Percentiles rank a stretch among this genome's conserved stretches.
These are phyloP conservation scores for Argyrosomus japonicus DNA, from an alignment of 2,113 vertebrate species.

Conservation along the genomic window DNA sequence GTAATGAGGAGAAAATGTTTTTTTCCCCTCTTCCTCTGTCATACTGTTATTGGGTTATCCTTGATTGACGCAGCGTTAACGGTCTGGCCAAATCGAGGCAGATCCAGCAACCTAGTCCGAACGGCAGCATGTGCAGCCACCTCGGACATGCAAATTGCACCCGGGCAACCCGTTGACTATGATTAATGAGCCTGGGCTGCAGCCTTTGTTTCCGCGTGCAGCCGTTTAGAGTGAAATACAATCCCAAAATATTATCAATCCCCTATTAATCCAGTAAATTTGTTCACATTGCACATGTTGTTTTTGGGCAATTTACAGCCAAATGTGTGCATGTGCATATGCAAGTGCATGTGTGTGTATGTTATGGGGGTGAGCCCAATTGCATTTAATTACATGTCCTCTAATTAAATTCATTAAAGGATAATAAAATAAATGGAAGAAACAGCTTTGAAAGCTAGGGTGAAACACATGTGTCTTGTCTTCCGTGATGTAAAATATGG, in stretches of 20 bases:
- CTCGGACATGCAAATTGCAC: slow-evolving; percentile 99
- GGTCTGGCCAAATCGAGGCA: slow-evolving; percentile 79
- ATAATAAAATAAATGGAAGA: slow-evolving; percentile 98
- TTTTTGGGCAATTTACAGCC: slow-evolving; percentile 95
- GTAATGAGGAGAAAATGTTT: slow-evolving; percentile 73
- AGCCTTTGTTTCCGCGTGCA: slow-evolving; percentile 97
- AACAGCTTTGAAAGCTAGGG: slow-evolving; percentile 95
- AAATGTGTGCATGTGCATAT: slow-evolving; percentile 83
- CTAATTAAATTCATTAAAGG: slow-evolving; percentile 99
- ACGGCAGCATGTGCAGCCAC: slow-evolving; percentile 94
- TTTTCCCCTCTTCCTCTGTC: slow-evolving; percentile 70
- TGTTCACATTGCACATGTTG: slow-evolving; percentile 94
- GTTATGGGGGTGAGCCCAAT: slow-evolving; percentile 89
- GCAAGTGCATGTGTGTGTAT: slow-evolving; percentile 74
- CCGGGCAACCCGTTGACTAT: slow-evolving; percentile 98
- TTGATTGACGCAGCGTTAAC: slow-evolving; percentile 85
- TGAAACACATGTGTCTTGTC: slow-evolving; percentile 96
- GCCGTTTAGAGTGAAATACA: slow-evolving; percentile 99
- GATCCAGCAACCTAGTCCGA: slow-evolving; percentile 89
- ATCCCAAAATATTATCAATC: slow-evolving; percentile 99
- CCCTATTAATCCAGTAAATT: slow-evolving; percentile 98
- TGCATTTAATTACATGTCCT: slow-evolving; percentile 99
- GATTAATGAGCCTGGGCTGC: slow-evolving; percentile 99
- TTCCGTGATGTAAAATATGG: slow-evolving; percentile 92
- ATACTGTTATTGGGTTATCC: slow-evolving; percentile 80